Evolutionary conservation across 2,113 vertebrate genomes (phyloP).

Genomic region (Axis porcinus): DNA sequence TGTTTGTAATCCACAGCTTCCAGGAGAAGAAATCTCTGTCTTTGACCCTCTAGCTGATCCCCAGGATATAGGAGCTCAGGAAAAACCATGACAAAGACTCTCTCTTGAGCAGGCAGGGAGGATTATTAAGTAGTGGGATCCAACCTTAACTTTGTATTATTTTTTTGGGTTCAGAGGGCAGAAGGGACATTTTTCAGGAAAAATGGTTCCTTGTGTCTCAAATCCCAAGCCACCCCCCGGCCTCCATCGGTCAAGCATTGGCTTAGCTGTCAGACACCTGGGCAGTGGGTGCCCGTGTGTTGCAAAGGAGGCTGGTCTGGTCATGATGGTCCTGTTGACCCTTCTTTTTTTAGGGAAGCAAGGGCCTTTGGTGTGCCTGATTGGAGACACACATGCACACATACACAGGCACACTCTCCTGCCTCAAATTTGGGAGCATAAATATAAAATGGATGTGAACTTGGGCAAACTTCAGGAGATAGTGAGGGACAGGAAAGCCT

Average conservation of each 20-base stretch:
- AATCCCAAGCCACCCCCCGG: accelerated
- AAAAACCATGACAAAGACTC: neutral
- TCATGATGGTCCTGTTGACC: neutral
- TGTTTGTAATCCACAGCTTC: neutral
- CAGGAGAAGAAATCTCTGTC: neutral
- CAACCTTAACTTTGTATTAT: neutral
- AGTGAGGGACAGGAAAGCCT: neutral
- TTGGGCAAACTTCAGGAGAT: neutral
- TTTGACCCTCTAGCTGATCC: neutral
- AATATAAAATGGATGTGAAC: neutral
- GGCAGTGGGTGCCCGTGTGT: neutral
- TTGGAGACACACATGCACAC: neutral
- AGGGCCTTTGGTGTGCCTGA: neutral
- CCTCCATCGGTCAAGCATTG: neutral
- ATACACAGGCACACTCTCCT: neutral
- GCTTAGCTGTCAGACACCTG: neutral
- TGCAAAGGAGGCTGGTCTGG: neutral
- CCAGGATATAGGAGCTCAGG: neutral
- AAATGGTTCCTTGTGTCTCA: neutral
- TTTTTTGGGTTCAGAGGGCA: neutral
- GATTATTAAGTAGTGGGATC: neutral
- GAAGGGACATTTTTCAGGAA: neutral
- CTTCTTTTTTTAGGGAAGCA: neutral
- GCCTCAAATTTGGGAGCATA: neutral
- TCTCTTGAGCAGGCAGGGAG: neutral